These are phyloP conservation scores for Leptopilina syphax DNA, from an alignment of 2,888 invertebrate species.

Conservation along the genomic window DNA sequence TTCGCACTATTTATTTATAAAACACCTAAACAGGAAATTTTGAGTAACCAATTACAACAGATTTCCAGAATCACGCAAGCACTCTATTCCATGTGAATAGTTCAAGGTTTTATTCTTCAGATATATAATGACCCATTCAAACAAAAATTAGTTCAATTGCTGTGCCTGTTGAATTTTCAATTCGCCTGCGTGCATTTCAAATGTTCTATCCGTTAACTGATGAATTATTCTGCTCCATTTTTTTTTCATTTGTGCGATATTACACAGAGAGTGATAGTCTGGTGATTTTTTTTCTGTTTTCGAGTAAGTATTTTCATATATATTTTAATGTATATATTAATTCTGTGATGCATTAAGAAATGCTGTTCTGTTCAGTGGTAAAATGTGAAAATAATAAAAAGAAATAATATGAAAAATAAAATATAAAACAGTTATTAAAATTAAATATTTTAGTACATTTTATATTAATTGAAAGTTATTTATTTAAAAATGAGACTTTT, in stretches of 20 bases:
- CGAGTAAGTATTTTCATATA: neutral
- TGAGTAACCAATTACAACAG: neutral
- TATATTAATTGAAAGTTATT: too few species aligned
- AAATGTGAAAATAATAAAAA: too few species aligned
- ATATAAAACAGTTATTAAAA: too few species aligned
- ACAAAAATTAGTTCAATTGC: constrained; percentile 20
- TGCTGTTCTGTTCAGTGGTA: too few species aligned
- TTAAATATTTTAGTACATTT: too few species aligned
- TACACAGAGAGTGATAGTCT: neutral
- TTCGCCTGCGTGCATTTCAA: constrained; percentile 15
- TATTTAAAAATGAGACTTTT: too few species aligned
- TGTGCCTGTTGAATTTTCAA: constrained; percentile 17
- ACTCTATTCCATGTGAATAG: neutral
- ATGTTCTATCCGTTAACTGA: constrained; percentile 15
- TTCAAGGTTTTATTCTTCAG: constrained; percentile 20
- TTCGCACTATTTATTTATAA: constrained; percentile 10
- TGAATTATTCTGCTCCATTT: constrained; percentile 20
- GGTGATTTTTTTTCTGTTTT: neutral
- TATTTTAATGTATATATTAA: too few species aligned
- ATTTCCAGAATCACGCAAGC: constrained; percentile 20
- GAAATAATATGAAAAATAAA: too few species aligned
- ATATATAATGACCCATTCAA: constrained; percentile 17
- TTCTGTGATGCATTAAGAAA: too few species aligned
- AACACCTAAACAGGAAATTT: constrained; percentile 7
- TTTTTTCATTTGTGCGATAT: constrained; percentile 9